Evolutionary conservation across 2,888 invertebrate species (phyloP).

Genomic region (Macrosoma leucophasiata): DNA sequence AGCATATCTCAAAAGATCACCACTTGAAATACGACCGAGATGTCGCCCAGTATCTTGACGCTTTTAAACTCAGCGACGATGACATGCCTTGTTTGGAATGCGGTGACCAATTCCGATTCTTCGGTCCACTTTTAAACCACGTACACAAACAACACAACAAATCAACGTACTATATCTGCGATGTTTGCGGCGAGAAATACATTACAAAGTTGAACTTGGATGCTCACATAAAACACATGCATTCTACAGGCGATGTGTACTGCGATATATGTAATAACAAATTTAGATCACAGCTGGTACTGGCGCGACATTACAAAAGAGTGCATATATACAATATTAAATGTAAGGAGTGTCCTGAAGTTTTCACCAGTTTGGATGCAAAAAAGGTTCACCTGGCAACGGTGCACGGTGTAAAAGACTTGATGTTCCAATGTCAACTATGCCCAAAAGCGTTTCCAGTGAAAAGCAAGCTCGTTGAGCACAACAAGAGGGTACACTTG

Average conservation of each 20-base stretch:
- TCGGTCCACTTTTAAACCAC: conserved; percentile 39
- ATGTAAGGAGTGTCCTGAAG: conserved; percentile 50
- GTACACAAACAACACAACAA: conserved; percentile 36
- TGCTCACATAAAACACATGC: conserved; percentile 41
- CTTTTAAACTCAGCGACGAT: conserved; percentile 38
- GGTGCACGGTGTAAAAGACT: conserved; percentile 50
- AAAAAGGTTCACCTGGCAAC: conserved; percentile 51
- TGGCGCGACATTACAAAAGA: conserved; percentile 29
- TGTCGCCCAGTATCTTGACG: conserved; percentile 27
- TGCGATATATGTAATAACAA: conserved; percentile 32
- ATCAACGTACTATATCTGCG: conserved; percentile 35
- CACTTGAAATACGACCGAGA: conserved; percentile 26
- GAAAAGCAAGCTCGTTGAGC: conserved; percentile 42
- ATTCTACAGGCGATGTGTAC: conserved; percentile 28
- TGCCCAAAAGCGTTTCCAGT: conserved; percentile 45
- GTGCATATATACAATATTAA: conserved; percentile 26
- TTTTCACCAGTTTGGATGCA: conserved; percentile 42
- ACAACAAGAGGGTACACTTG: conserved; percentile 49
- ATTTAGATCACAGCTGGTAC: conserved; percentile 32
- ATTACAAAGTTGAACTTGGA: conserved; percentile 40
- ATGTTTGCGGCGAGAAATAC: conserved; percentile 52
- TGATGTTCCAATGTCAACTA: conserved; percentile 47
- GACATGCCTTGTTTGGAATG: conserved; percentile 42
- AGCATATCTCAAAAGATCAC: conserved; percentile 33
- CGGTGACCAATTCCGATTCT: conserved; percentile 39